Conservation (phyloP, 2,113 vertebrate genomes). For the Scortum barcoo region DNA sequence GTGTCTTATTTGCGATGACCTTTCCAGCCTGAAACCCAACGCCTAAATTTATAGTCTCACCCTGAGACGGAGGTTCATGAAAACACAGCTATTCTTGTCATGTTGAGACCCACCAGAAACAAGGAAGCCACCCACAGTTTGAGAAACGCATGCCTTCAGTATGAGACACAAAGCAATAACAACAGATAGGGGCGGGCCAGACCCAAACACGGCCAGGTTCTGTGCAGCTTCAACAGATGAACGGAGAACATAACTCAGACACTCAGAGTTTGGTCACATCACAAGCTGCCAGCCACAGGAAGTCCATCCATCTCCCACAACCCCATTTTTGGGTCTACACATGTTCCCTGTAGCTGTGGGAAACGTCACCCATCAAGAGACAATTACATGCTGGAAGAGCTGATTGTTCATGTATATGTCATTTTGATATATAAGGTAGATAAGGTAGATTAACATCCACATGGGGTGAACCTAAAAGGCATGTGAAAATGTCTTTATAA, state of each 20-base stretch:
- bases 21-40: constrained; percentile 31
- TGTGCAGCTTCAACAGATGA: constrained; percentile 51
- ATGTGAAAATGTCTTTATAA: constrained; percentile 8
- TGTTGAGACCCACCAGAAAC: constrained; percentile 66
- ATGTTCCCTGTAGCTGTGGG: constrained; percentile 2
- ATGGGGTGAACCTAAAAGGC: background rate
- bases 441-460: background rate
- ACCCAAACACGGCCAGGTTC: constrained; percentile 48
- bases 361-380: background rate
- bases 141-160: constrained; percentile 43
- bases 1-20: constrained; percentile 46
- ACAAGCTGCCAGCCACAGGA: constrained; percentile 27
- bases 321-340: constrained; percentile 20
- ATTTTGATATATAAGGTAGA: no score
- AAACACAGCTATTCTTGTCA: constrained; percentile 71
- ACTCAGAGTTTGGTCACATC: constrained; percentile 32
- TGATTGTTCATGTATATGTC: background rate
- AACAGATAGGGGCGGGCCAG: constrained; percentile 51
- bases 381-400: background rate
- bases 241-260: constrained; percentile 39
- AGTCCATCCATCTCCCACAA: constrained; percentile 53
- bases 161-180: constrained; percentile 52
- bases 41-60: constrained; percentile 45
- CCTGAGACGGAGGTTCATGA: constrained; percentile 33
- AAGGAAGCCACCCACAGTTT: constrained; percentile 64